Evolutionary conservation across 2,113 vertebrate species (phyloP), one percentile per base, ranked within the genome.

Genomic region (Rostratula benghalensis): DNA sequence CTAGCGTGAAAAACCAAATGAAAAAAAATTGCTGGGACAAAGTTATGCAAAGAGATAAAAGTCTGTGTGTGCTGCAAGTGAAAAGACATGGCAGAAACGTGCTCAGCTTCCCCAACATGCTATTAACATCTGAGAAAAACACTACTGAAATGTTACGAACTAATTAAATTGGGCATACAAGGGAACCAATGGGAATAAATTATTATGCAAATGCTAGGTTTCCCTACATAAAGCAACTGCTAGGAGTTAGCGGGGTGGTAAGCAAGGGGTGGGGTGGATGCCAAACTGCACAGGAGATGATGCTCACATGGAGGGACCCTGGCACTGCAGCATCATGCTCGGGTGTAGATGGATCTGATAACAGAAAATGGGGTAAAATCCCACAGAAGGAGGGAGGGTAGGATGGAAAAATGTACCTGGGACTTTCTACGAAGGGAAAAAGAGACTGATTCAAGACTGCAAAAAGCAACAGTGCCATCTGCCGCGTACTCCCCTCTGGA

Each of bases 381-480:
- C 89, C 93, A 23, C 61, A n/a, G 81, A 64, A 90, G 25, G 11
- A 76, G n/a, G 46, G 41, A 65, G 46, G 30, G 18, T 83, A 77
- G 69, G 53, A 16, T 51, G 22, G 28, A 61, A 87, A 90, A 95
- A 54, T 18, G 23, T 54, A 53, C 45, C 64, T 83, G 87, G 35
- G 93, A 73, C 68, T 83, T 89, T 46, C 59, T 39, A 45, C 67
- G 64, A 46, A 69, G 13, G 18, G 27, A 17, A 67, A 37, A 51
- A 33, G 35, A 27, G 14, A 9, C 14, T 7, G n/a, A 28, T 85
- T 28, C 17, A 33, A 54, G 56, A 97, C 91, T 95, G 64, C 80
- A 98, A 89, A 39, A 96, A 92, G 82, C 97, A 87, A 97, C 89
- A 96, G 85, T 87, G 96, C 98, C 98, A 97, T 94, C 98, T 98